Evolutionary conservation across 2,113 vertebrate genomes (phyloP).

Genomic region (Ictidomys tridecemlineatus): DNA sequence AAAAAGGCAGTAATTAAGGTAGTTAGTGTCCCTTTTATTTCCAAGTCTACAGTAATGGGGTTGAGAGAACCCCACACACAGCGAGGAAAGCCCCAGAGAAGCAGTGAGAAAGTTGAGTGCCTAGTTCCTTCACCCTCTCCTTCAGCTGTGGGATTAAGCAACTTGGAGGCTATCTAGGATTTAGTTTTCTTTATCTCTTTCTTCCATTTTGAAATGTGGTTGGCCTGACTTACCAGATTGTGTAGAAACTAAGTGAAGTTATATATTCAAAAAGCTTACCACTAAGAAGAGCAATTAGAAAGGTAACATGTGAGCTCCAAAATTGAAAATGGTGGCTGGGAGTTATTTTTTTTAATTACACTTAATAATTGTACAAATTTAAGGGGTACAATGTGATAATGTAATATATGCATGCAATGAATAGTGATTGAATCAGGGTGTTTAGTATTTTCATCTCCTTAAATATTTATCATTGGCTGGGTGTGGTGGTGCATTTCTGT

Average conservation of each 20-base stretch:
- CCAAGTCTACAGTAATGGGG: background rate
- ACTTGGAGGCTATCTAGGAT: background rate
- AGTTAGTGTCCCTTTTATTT: background rate
- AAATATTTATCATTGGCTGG: too few relatives aligned
- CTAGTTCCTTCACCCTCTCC: background rate
- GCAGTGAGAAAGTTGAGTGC: background rate
- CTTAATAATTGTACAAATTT: background rate
- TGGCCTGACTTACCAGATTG: background rate
- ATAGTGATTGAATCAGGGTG: too few relatives aligned
- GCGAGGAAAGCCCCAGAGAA: background rate
- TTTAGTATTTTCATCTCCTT: too few relatives aligned
- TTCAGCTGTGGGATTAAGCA: background rate
- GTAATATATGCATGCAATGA: background rate
- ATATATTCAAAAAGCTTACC: background rate
- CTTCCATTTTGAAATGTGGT: background rate
- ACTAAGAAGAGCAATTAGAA: background rate
- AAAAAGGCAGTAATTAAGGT: background rate
- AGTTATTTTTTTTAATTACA: background rate
- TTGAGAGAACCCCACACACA: background rate
- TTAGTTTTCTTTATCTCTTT: background rate
- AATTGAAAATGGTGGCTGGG: too few relatives aligned
- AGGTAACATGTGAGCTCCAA: too few relatives aligned
- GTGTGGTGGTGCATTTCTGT: too few relatives aligned
- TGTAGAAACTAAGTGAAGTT: background rate
- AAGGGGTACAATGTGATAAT: background rate